phyloP scores from a whole-genome alignment of 2,888 invertebrate species.

The Conomelus anceps region DNA sequence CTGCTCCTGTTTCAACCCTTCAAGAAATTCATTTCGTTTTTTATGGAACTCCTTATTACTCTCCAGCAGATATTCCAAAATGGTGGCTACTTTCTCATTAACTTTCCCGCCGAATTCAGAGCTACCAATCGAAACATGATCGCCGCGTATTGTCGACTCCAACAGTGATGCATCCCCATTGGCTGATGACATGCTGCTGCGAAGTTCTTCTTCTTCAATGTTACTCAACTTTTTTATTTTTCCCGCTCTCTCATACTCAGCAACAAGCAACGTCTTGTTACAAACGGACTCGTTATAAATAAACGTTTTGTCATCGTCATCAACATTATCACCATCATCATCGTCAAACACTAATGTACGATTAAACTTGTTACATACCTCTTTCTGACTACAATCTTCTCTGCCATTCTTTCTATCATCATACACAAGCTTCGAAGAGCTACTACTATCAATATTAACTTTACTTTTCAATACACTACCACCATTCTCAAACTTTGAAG shows the following conservation, averaged over 20 bases:
- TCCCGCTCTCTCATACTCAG: background rate
- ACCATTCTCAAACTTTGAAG: background rate
- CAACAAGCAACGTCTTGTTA: background rate
- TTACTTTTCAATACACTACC: too few relatives aligned
- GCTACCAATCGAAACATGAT: background rate
- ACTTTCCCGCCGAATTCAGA: background rate
- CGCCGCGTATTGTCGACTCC: background rate
- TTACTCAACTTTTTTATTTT: background rate
- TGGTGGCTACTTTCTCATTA: background rate
- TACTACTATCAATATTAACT: too few relatives aligned
- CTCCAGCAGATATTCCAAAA: background rate
- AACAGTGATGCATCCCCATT: background rate
- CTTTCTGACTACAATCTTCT: too few relatives aligned
- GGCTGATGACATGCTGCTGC: background rate
- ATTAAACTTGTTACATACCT: background rate
- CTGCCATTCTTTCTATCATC: too few relatives aligned
- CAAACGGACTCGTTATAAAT: background rate
- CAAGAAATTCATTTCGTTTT: background rate
- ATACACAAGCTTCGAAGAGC: background rate
- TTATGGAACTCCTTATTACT: background rate
- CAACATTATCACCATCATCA: background rate
- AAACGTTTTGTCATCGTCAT: background rate
- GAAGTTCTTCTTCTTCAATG: background rate
- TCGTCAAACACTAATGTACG: background rate
- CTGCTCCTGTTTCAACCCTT: background rate